A percentile compares a stretch with the other conserved stretches of the same genome.
Evolutionary conservation across 2,888 invertebrate species (phyloP).

Genomic region (Dimorphilus gyrociliatus): DNA sequence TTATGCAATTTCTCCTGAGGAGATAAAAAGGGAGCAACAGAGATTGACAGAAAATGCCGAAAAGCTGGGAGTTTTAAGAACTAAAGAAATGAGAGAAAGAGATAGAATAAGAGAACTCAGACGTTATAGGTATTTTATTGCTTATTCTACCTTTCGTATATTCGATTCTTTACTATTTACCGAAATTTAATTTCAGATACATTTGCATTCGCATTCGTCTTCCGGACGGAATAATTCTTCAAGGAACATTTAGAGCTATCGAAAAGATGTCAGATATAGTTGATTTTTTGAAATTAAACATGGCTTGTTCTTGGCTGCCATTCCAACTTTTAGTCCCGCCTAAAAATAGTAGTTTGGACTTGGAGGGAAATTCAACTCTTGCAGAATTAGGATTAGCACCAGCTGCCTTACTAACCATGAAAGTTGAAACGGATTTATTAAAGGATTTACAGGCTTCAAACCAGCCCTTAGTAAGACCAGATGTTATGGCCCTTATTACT

Average conservation of each 20-base stretch:
- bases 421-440: no score
- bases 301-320: conserved; percentile 49
- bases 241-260: conserved; percentile 74
- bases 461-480: no score
- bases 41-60: conserved; percentile 52
- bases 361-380: conserved; percentile 49
- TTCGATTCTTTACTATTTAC: background rate
- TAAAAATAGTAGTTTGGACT: conserved; percentile 51
- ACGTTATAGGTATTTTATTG: conserved; percentile 43
- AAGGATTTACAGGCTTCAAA: no score
- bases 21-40: conserved; percentile 55
- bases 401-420: no score
- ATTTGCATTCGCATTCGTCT: conserved; percentile 68
- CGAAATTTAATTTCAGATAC: conserved; percentile 63
- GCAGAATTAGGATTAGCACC: conserved; percentile 64
- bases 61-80: conserved; percentile 62
- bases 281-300: conserved; percentile 60
- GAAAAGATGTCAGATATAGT: conserved; percentile 57
- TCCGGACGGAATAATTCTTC: conserved; percentile 46
- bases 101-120: conserved; percentile 63
- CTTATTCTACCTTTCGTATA: background rate
- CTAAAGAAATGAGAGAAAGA: conserved; percentile 84
- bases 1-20: conserved; percentile 61
- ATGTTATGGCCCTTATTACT: no score
- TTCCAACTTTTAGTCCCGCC: conserved; percentile 54